Evolutionary conservation across 2,113 vertebrate genomes (phyloP), one percentile per base, ranked within the genome.

Genomic region (Polyodon spathula): DNA sequence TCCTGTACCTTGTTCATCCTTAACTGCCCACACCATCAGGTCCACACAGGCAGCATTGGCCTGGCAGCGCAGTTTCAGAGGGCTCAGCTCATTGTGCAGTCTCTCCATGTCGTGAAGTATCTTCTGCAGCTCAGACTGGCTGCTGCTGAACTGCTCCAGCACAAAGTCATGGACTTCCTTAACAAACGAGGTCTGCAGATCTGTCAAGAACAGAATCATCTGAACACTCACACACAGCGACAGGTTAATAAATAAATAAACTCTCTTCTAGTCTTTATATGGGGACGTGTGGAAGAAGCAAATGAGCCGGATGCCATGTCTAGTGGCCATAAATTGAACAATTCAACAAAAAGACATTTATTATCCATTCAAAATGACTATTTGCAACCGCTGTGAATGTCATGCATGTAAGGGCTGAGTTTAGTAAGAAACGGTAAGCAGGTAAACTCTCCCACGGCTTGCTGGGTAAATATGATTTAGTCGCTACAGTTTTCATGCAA

Each of bases 1-100:
- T 1, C 4, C 5, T 40, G 54, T 65, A 98, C 95, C 92, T 89
- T 98, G 95, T 62, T 97, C 94, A 12, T 97, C 94, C 73, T 97
- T 97, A 68, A 94, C 92, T 0, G 95, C 94, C 94, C 94, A 98
- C 74, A 97, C 95, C 95, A 97, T 95, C 69, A 97, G 93, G 79
- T 97, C 94, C 74, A 98, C 93, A 0, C 95, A 98, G 68, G 95
- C 93, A 1, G 95, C 95, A 11, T 90, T 98, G 54, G 95, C 95
- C 78, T 97, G 95, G 76, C 95, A 97, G 56, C 93, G 92, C 9
- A 98, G 84, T 62, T 96, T 97, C 58, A 98, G 77, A 5, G 92
- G 92, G 66, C 86, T 94, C 68, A 93, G 84, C 12, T 95, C 93
- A 4, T 76, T 83, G 53, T 88, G 86, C 72, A 92, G 68, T 16